phyloP scores from a whole-genome alignment of 1,140 invertebrate genomes.

The Oscheius sp. region DNA sequence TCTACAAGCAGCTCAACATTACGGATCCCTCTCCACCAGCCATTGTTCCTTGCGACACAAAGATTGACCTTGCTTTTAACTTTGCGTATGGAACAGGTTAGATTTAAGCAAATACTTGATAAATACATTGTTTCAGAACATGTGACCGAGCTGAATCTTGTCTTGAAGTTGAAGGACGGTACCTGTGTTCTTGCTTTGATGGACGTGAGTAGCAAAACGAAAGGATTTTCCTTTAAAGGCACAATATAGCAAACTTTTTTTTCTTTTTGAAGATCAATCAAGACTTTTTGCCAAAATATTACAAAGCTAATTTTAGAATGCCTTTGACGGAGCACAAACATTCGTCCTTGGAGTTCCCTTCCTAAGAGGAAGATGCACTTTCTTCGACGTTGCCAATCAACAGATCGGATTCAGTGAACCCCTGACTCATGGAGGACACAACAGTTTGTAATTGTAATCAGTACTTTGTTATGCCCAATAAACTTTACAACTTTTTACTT shows the following conservation, averaged over 20 bases:
- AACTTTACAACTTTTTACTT: too few relatives aligned
- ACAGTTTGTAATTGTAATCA: too few relatives aligned
- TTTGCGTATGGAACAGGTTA: neutral
- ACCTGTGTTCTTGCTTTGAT: neutral
- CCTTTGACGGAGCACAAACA: neutral
- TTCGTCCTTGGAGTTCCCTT: slow-evolving; percentile 8
- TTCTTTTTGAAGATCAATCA: too few relatives aligned
- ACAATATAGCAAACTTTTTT: too few relatives aligned
- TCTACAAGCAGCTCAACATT: neutral
- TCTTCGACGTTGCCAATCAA: neutral
- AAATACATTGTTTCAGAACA: neutral
- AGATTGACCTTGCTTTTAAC: neutral
- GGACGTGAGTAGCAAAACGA: neutral
- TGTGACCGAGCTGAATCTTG: neutral
- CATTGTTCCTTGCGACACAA: neutral
- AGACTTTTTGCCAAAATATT: too few relatives aligned
- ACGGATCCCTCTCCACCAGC: neutral
- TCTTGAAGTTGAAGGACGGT: neutral
- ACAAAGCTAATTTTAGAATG: too few relatives aligned
- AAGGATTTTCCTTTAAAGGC: too few relatives aligned
- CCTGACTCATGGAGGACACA: too few relatives aligned
- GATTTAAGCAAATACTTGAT: neutral
- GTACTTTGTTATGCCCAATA: too few relatives aligned
- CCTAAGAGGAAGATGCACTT: slow-evolving; percentile 5
- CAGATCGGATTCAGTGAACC: neutral